These are phyloP conservation scores for Neodontobutis hainanensis DNA, from an alignment of 2,113 vertebrate species.

Conservation along the genomic window DNA sequence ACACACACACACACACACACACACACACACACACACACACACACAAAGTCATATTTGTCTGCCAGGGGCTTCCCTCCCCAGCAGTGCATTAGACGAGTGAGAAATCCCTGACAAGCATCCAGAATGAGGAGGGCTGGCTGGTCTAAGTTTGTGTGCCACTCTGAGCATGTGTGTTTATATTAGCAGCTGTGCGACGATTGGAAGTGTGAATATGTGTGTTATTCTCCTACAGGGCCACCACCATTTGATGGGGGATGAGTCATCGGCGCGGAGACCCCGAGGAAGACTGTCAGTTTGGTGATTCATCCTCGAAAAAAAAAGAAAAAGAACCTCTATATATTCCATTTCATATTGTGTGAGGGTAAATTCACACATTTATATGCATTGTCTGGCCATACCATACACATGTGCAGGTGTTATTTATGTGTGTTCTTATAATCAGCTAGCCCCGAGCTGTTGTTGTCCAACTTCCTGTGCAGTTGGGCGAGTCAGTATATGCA, in stretches of 20 bases:
- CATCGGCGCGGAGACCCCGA: constrained; percentile 74
- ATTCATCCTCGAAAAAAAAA: constrained; percentile 61
- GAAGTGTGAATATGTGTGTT: constrained; percentile 69
- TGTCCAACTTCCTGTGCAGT: constrained; percentile 47
- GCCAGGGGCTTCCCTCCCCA: constrained; percentile 57
- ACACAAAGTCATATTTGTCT: constrained; percentile 25
- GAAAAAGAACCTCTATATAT: not conserved
- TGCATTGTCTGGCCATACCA: not conserved
- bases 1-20: not conserved
- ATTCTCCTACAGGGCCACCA: constrained; percentile 77
- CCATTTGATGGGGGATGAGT: constrained; percentile 85
- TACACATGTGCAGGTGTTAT: not conserved
- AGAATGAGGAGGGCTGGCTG: constrained; percentile 49
- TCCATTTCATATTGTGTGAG: not conserved
- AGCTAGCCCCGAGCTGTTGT: constrained; percentile 51
- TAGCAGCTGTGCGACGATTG: constrained; percentile 16
- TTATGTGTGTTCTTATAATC: constrained; percentile 20
- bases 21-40: not conserved
- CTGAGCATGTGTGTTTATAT: constrained; percentile 7
- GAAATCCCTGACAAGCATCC: constrained; percentile 51
- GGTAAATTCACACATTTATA: not conserved
- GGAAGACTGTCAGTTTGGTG: constrained; percentile 72
- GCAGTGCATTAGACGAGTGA: constrained; percentile 31
- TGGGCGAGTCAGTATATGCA: constrained; percentile 36
- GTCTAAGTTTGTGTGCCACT: constrained; percentile 6